Percentiles rank a stretch among this genome's conserved stretches.
These are phyloP conservation scores for Channa maculata DNA, from an alignment of 2,113 vertebrate species.

Conservation along the genomic window DNA sequence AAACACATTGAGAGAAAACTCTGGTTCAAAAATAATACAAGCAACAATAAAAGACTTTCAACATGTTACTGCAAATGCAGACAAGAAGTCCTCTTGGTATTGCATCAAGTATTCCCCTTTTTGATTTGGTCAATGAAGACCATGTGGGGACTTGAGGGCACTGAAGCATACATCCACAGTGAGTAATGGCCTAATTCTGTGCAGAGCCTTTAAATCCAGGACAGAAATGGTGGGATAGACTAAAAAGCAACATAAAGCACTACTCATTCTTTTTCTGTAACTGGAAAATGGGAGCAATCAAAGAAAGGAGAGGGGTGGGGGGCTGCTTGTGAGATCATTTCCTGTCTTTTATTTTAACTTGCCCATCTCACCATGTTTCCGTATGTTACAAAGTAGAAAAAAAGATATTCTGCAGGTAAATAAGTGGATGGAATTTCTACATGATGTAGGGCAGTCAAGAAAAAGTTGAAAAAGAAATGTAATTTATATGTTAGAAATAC, in stretches of 20 bases:
- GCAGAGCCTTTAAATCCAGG: slow-evolving; percentile 57
- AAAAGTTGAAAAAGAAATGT: slow-evolving; percentile 22
- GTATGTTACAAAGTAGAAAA: slow-evolving; percentile 48
- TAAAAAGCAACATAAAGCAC: slow-evolving; percentile 73
- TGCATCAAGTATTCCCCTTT: slow-evolving; percentile 48
- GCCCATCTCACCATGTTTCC: slow-evolving; percentile 80
- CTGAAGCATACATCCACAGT: slow-evolving; percentile 47
- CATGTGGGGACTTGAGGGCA: slow-evolving; percentile 53
- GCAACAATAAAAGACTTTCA: slow-evolving; percentile 6
- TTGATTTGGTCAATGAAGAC: slow-evolving; percentile 64
- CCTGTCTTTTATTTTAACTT: slow-evolving; percentile 74
- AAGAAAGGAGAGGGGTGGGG: slow-evolving; percentile 55
- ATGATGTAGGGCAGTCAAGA: slow-evolving; percentile 16
- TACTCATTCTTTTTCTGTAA: slow-evolving; percentile 78
- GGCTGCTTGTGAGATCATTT: slow-evolving; percentile 86
- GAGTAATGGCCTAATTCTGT: slow-evolving; percentile 48
- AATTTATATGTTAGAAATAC: background rate
- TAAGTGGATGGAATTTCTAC: slow-evolving; percentile 5
- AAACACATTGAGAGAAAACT: background rate
- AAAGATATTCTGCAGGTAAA: slow-evolving; percentile 46
- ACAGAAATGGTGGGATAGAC: slow-evolving; percentile 58
- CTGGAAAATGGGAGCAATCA: slow-evolving; percentile 86
- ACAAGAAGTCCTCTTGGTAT: background rate
- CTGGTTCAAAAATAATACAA: background rate
- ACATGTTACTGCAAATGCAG: background rate